Evolutionary conservation across 2,797 vertebrate species (phyloP).

Genomic region (Harpagifer antarcticus): DNA sequence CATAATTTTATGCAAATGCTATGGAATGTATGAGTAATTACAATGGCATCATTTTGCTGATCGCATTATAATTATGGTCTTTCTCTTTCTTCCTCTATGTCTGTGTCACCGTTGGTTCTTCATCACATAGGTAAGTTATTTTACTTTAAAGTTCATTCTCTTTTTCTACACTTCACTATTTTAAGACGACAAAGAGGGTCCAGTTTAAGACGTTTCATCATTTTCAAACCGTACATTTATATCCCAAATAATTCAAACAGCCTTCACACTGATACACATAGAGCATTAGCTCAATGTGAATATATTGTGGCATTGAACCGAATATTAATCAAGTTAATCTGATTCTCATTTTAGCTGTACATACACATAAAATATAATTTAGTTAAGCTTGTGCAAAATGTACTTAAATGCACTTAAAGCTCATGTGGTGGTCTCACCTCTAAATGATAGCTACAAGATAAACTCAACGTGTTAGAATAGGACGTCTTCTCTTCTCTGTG

Average conservation of each 20-base stretch:
- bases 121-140: constrained; percentile 66
- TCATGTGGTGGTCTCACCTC: constrained; percentile 13
- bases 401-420: neutral
- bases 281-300: constrained; percentile 1
- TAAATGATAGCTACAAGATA: constrained; percentile 13
- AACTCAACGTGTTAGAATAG: constrained; percentile 16
- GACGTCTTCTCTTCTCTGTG: constrained; percentile 7
- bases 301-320: neutral
- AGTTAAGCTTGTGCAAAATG: constrained; percentile 1
- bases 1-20: constrained; percentile 74
- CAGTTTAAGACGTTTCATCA: constrained; percentile 30
- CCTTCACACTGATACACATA: neutral
- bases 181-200: constrained; percentile 30
- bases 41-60: constrained; percentile 54
- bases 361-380: constrained; percentile 9
- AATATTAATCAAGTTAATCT: constrained; percentile 6
- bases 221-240: constrained; percentile 14
- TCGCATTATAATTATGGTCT: constrained; percentile 65
- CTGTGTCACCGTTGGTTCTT: constrained; percentile 43
- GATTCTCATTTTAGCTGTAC: neutral
- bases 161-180: neutral
- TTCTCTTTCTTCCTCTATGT: constrained; percentile 58
- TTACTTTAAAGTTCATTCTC: constrained; percentile 11
- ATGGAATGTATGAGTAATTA: constrained; percentile 76
- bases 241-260: constrained; percentile 2